A percentile compares a stretch with the other conserved stretches of the same genome.
Conservation (phyloP, 2,797 vertebrate genomes). For the Percopsis omiscomaycus region DNA sequence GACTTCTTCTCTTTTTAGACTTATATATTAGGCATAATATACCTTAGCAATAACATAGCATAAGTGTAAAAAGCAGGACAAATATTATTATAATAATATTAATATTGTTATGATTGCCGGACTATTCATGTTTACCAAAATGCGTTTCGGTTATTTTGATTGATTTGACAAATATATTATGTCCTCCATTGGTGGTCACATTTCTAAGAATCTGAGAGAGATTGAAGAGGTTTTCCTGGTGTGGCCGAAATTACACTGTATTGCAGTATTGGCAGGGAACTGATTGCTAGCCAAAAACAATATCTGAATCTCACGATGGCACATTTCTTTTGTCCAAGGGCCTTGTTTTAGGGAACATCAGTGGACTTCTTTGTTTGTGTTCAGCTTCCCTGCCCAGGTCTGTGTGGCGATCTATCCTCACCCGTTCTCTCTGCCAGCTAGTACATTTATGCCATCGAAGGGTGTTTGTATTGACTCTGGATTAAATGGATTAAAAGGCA, state of each 20-base stretch:
- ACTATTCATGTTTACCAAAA: no score
- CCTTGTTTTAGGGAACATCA: background rate
- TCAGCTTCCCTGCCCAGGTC: slow-evolving; percentile 15
- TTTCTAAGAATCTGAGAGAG: background rate
- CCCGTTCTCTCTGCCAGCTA: slow-evolving; percentile 18
- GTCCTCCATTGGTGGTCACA: no score
- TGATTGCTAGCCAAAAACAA: slow-evolving; percentile 29
- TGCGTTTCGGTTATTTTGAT: no score
- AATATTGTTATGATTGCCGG: no score
- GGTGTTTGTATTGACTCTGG: slow-evolving; percentile 37
- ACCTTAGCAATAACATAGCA: no score
- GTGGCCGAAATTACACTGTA: slow-evolving; percentile 1
- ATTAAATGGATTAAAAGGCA: slow-evolving; percentile 22
- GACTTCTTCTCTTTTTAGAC: no score
- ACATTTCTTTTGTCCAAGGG: background rate
- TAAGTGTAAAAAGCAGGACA: no score
- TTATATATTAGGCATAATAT: no score
- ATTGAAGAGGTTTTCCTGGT: slow-evolving; percentile 9
- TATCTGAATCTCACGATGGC: slow-evolving; percentile 19
- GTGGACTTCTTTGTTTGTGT: slow-evolving; percentile 16
- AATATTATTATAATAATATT: no score
- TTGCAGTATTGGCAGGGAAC: slow-evolving; percentile 7
- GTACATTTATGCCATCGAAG: slow-evolving; percentile 10
- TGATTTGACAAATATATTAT: no score
- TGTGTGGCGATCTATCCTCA: slow-evolving; percentile 2